These are phyloP conservation scores for Copidosoma floridanum DNA, from an alignment of 1,140 invertebrate genomes.

Conservation along the genomic window DNA sequence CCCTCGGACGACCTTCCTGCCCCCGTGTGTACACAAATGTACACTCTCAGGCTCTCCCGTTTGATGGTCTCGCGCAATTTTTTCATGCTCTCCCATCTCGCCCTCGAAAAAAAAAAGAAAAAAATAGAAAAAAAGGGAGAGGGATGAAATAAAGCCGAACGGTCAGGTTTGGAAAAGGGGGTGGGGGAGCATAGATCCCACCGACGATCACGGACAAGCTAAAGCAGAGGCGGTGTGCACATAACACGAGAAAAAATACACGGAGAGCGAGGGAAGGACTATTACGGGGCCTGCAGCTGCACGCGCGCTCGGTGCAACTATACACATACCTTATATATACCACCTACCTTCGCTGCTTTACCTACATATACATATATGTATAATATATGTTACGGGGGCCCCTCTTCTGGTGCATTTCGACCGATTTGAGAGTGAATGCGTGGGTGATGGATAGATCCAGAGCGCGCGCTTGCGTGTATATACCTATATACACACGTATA, in stretches of 20 bases:
- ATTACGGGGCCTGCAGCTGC: conserved; percentile 41
- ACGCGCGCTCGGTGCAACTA: conserved; percentile 23
- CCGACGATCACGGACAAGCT: background rate
- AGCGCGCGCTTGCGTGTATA: no score
- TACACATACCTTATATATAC: no score
- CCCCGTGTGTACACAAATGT: conserved; percentile 22
- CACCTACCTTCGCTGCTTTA: no score
- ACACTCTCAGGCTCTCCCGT: background rate
- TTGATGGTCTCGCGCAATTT: background rate
- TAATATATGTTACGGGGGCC: no score
- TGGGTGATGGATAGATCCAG: conserved; percentile 55
- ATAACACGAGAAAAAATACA: conserved; percentile 4
- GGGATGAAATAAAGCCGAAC: conserved; percentile 8
- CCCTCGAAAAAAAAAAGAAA: no score
- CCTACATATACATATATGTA: no score
- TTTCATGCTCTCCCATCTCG: background rate
- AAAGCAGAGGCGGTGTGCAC: background rate
- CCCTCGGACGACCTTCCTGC: conserved; percentile 25
- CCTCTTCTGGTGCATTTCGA: conserved; percentile 6
- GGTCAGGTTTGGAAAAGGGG: conserved; percentile 31
- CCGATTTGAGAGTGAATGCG: conserved; percentile 39
- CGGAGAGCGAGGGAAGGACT: background rate
- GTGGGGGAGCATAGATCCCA: no score
- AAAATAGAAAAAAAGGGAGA: no score
- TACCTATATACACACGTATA: background rate